phyloP scores from a whole-genome alignment of 1,140 invertebrate species.

The Tetramorium simillimum region DNA sequence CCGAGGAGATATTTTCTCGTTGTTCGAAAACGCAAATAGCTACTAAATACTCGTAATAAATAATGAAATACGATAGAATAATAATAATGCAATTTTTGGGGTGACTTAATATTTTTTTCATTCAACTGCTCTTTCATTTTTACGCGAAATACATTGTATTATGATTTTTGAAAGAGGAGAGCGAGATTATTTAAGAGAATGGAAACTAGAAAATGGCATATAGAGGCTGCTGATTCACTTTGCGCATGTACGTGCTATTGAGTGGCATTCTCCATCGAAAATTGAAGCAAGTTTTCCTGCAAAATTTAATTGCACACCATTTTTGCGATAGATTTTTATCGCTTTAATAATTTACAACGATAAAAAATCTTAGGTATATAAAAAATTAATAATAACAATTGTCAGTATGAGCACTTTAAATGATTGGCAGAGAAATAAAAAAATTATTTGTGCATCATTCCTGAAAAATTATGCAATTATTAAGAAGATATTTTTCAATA shows the following conservation, averaged over 20 bases:
- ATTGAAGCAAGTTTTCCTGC: slow-evolving; percentile 38
- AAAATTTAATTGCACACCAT: slow-evolving; percentile 39
- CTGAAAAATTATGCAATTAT: not conserved
- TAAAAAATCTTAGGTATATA: not conserved
- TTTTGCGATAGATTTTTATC: slow-evolving; percentile 2
- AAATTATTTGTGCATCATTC: not conserved
- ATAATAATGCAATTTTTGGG: not conserved
- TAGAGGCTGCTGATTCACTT: slow-evolving; percentile 51
- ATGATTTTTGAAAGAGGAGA: slow-evolving; percentile 21
- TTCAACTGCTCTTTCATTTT: slow-evolving; percentile 5
- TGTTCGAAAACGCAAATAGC: not conserved
- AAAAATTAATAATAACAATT: not conserved
- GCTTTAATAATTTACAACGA: not conserved
- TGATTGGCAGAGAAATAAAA: not conserved
- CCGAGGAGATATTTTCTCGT: not conserved
- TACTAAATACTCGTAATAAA: not conserved
- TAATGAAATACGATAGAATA: not conserved
- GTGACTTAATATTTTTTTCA: not conserved
- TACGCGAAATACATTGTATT: not conserved
- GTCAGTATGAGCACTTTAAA: not conserved
- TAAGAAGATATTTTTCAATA: not conserved
- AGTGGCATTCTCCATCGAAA: slow-evolving; percentile 20
- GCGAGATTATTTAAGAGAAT: slow-evolving; percentile 41
- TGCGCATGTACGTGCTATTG: slow-evolving; percentile 3
- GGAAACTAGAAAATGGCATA: slow-evolving; percentile 44